These are phyloP conservation scores for Stenodema calcarata DNA, from an alignment of 2,888 invertebrate species.

Conservation along the genomic window DNA sequence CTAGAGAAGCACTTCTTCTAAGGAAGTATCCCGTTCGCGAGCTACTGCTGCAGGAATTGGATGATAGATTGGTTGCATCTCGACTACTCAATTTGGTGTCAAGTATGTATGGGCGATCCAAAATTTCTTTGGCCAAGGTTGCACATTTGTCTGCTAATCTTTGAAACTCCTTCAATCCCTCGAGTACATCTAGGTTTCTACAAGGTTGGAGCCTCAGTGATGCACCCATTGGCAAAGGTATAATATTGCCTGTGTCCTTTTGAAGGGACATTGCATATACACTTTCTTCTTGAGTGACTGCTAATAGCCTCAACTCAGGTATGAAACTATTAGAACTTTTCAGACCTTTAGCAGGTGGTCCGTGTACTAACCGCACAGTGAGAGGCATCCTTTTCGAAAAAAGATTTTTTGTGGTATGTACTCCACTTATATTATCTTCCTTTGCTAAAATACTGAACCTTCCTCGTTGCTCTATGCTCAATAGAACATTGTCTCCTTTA, in stretches of 20 bases:
- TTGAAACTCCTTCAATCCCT: conserved; percentile 72
- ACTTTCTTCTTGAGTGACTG: conserved; percentile 82
- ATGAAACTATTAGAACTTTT: conserved; percentile 83
- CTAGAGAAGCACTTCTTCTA: conserved; percentile 79
- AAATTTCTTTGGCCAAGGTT: conserved; percentile 75
- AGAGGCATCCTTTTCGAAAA: conserved; percentile 89
- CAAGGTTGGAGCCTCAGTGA: conserved; percentile 84
- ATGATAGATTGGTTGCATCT: neutral
- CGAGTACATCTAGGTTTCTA: conserved; percentile 81
- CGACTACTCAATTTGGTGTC: conserved; percentile 71
- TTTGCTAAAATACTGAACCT: conserved; percentile 91
- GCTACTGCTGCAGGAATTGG: conserved; percentile 40
- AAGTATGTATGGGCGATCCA: conserved; percentile 80
- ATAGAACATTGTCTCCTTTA: conserved; percentile 81
- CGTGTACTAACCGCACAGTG: conserved; percentile 90
- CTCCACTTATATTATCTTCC: conserved; percentile 93
- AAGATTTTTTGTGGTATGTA: conserved; percentile 88
- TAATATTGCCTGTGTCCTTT: conserved; percentile 77
- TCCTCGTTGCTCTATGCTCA: conserved; percentile 86
- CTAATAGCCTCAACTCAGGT: conserved; percentile 81
- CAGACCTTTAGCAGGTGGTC: conserved; percentile 82
- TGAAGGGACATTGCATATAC: conserved; percentile 84
- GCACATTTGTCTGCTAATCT: conserved; percentile 80
- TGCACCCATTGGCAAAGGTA: conserved; percentile 84
- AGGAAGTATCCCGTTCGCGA: conserved; percentile 64